Conservation (phyloP, 1,140 invertebrate species). For the Gryllus bimaculatus region DNA sequence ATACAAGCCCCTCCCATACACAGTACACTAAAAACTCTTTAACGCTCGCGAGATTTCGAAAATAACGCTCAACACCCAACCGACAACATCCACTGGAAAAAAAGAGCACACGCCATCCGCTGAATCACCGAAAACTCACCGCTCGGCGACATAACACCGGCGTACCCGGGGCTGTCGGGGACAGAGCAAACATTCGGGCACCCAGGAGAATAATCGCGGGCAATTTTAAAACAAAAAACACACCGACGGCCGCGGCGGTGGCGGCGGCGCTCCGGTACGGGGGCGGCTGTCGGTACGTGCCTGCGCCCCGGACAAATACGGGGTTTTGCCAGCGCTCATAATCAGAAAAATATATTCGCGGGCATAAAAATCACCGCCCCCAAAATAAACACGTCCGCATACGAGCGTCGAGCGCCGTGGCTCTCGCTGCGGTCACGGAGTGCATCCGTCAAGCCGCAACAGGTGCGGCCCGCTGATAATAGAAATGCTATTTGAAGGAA, state of each 20-base stretch:
- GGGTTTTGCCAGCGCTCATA: background rate
- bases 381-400: background rate
- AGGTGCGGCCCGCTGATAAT: background rate
- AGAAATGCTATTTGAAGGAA: background rate
- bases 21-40: no score
- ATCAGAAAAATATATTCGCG: conserved; percentile 5
- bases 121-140: no score
- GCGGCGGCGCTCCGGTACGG: no score
- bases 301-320: background rate
- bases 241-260: no score
- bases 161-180: no score
- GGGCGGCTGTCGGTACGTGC: background rate
- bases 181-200: background rate
- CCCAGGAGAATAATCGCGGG: background rate
- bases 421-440: background rate
- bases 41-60: no score
- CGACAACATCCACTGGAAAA: no score
- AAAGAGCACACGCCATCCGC: no score
- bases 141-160: no score
- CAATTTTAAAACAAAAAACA: background rate
- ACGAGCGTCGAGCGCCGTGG: background rate
- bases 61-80: no score
- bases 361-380: background rate
- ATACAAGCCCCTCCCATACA: no score
- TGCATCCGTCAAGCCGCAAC: background rate